These are phyloP conservation scores for Peribatodes rhomboidaria DNA, from an alignment of 2,888 invertebrate genomes.

Conservation along the genomic window DNA sequence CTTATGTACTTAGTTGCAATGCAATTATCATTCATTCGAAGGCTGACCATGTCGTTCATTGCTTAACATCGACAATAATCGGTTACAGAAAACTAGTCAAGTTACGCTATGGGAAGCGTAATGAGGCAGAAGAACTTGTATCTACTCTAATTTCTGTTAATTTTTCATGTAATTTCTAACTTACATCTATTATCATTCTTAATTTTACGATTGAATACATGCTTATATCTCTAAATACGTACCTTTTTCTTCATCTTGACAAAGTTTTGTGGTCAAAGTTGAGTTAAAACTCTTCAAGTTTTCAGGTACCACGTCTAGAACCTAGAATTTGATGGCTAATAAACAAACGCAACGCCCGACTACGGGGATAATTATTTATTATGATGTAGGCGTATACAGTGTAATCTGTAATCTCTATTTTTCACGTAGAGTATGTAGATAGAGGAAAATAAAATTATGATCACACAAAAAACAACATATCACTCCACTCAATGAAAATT, in stretches of 20 bases:
- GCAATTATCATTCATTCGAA: too few species aligned
- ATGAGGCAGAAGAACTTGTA: neutral
- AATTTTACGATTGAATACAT: neutral
- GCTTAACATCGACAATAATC: too few species aligned
- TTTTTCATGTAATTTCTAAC: neutral
- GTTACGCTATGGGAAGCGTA: too few species aligned
- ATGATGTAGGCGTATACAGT: neutral
- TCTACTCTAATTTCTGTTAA: neutral
- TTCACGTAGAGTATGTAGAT: neutral
- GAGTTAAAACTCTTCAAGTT: constrained; percentile 31
- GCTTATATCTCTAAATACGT: constrained; percentile 44
- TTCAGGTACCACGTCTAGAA: neutral
- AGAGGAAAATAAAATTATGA: too few species aligned
- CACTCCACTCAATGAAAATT: too few species aligned
- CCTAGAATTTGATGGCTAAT: neutral
- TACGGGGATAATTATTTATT: neutral
- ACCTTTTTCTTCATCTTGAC: constrained; percentile 83
- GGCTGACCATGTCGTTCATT: too few species aligned
- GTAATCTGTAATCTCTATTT: neutral
- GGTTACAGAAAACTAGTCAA: too few species aligned
- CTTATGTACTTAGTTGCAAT: too few species aligned
- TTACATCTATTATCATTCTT: neutral
- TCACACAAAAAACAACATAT: too few species aligned
- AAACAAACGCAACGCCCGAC: neutral
- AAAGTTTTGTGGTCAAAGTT: constrained; percentile 61